Conservation (phyloP, 2,797 vertebrate species). For the Rhinoraja longicauda region DNA sequence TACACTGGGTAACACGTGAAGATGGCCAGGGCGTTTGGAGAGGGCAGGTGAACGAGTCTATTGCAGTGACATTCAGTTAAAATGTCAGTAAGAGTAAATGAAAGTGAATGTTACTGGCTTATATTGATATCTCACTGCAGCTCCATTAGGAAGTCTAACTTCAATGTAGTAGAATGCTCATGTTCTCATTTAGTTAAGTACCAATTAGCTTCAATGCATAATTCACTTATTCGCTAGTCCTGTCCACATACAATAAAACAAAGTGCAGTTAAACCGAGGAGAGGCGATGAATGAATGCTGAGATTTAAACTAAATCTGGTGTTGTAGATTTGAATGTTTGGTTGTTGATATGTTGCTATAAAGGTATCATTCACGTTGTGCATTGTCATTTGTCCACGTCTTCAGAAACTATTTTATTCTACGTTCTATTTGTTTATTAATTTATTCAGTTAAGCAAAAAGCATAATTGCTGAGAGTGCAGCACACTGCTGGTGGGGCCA, state of each 20-base stretch:
- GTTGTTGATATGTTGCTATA: background rate
- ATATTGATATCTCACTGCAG: constrained; percentile 22
- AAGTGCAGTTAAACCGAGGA: background rate
- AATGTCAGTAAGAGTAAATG: background rate
- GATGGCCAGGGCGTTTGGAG: too few relatives aligned
- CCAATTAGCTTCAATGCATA: constrained; percentile 30
- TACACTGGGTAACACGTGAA: too few relatives aligned
- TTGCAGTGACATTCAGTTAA: background rate
- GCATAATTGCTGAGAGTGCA: background rate
- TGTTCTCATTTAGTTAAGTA: constrained; percentile 15
- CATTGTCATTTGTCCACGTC: background rate
- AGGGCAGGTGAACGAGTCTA: background rate
- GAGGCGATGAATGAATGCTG: background rate
- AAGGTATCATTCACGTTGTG: background rate
- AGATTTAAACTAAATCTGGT: background rate
- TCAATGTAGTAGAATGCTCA: background rate
- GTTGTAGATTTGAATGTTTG: background rate
- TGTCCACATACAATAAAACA: constrained; percentile 28
- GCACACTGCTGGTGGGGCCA: too few relatives aligned
- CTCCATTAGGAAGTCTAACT: background rate
- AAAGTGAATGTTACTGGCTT: background rate
- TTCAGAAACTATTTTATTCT: background rate
- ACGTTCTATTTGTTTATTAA: background rate
- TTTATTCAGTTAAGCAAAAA: background rate
- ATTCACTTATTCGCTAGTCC: constrained; percentile 1